A percentile compares a stretch with the other conserved stretches of the same genome.
Conservation (phyloP, 30 jellyfish, hydroid and myxozoan genomes). For the Hydractinia echinata region DNA sequence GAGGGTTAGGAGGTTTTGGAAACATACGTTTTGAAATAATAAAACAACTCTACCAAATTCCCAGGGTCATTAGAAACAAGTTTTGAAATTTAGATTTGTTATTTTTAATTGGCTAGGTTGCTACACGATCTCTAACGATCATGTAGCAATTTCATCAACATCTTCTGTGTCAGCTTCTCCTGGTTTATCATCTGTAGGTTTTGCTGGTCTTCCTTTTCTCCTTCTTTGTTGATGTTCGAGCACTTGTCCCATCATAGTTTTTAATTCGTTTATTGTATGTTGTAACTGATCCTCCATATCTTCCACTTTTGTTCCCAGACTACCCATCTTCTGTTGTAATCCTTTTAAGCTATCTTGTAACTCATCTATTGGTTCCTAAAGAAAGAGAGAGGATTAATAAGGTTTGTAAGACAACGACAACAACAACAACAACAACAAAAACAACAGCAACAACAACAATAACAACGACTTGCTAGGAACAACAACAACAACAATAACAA, state of each 20-base stretch:
- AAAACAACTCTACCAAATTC: too few species aligned
- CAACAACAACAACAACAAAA: too few species aligned
- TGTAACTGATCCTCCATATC: conserved; percentile 49
- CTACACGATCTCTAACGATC: too few species aligned
- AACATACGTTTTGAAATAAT: too few species aligned
- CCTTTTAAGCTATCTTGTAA: conserved; percentile 23
- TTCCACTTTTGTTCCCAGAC: conserved; percentile 28
- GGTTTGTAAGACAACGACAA: neutral
- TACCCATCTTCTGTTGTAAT: conserved; percentile 29
- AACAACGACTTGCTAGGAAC: neutral
- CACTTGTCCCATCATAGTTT: conserved; percentile 42
- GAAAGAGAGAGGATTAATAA: neutral
- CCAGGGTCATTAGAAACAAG: too few species aligned
- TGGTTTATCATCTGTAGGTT: conserved; percentile 1
- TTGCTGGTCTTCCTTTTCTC: conserved; percentile 7
- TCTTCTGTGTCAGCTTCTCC: neutral
- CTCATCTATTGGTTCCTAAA: conserved; percentile 10
- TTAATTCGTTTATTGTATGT: conserved; percentile 35
- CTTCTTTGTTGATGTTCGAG: conserved; percentile 34
- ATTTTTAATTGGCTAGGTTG: too few species aligned
- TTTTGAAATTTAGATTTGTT: too few species aligned
- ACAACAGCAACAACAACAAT: too few species aligned
- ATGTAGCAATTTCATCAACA: too few species aligned
- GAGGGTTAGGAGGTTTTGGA: too few species aligned
- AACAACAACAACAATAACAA: neutral